Evolutionary conservation across 2,113 vertebrate species (phyloP).

Genomic region (Arenaria interpres): DNA sequence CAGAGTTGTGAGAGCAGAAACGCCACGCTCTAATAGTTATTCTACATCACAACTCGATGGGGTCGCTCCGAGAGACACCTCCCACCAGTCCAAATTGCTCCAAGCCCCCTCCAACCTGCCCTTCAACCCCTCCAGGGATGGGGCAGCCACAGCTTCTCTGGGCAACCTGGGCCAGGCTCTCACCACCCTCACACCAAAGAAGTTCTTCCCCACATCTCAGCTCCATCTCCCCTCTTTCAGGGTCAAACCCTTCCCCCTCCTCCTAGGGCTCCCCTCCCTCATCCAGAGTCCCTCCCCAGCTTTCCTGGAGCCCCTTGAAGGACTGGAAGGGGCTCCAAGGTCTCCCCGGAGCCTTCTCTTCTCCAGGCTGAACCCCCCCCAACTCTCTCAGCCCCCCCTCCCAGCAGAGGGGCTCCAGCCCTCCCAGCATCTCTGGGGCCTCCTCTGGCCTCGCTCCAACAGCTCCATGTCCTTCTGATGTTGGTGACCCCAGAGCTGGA

Average conservation of each 20-base stretch:
- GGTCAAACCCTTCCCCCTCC: too few relatives aligned
- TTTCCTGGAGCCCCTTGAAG: too few relatives aligned
- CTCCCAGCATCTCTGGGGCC: background rate
- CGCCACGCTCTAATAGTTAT: accelerated
- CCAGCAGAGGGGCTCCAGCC: background rate
- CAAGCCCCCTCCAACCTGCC: background rate
- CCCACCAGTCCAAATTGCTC: background rate
- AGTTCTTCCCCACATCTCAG: too few relatives aligned
- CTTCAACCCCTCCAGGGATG: background rate
- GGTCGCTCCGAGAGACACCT: background rate
- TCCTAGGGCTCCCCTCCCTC: too few relatives aligned
- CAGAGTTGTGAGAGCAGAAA: background rate
- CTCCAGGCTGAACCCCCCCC: too few relatives aligned
- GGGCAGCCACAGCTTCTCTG: background rate
- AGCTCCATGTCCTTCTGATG: background rate
- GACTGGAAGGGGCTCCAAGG: too few relatives aligned
- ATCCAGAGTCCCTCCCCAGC: too few relatives aligned
- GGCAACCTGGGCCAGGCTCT: too few relatives aligned
- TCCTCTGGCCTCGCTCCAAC: background rate
- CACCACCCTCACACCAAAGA: too few relatives aligned
- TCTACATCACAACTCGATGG: background rate
- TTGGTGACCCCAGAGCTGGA: background rate
- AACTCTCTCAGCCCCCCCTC: background rate
- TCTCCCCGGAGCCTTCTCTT: too few relatives aligned
- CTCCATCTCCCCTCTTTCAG: too few relatives aligned